phyloP scores from a whole-genome alignment of 2,888 invertebrate genomes.

The Drosophila testacea region DNA sequence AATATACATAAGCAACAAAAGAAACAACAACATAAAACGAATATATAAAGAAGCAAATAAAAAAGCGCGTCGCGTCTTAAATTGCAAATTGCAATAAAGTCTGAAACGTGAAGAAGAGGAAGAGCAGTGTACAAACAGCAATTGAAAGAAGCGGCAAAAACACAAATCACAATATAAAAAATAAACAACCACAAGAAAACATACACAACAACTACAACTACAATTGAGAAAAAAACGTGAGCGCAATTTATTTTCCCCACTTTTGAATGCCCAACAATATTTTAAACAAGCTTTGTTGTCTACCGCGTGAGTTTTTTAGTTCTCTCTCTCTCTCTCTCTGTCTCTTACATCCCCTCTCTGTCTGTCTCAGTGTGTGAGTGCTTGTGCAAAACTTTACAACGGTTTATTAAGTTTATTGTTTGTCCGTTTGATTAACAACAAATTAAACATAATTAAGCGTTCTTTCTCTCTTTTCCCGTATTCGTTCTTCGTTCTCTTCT shows the following conservation, averaged over 20 bases:
- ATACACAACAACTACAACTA: conserved; percentile 49
- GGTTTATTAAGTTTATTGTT: conserved; percentile 59
- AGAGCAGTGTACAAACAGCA: conserved; percentile 62
- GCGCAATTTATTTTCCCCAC: conserved; percentile 49
- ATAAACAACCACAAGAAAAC: conserved; percentile 36
- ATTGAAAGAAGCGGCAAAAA: conserved; percentile 63
- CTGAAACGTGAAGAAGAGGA: conserved; percentile 56
- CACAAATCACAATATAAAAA: conserved; percentile 49
- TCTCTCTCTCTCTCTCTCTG: conserved; percentile 8
- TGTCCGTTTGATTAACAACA: conserved; percentile 73
- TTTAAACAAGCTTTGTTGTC: conserved; percentile 54
- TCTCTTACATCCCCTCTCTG: background rate
- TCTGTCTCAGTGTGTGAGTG: conserved; percentile 12
- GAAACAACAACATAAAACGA: conserved; percentile 9
- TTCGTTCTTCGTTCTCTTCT: conserved; percentile 32
- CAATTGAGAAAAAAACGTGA: conserved; percentile 61
- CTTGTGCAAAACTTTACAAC: conserved; percentile 48
- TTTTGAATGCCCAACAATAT: conserved; percentile 48
- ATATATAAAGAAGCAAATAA: conserved; percentile 7
- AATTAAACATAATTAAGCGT: conserved; percentile 73
- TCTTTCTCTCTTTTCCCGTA: conserved; percentile 27
- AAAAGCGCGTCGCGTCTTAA: conserved; percentile 57
- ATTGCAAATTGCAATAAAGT: conserved; percentile 63
- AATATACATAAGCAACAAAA: conserved; percentile 18
- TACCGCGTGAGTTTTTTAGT: conserved; percentile 52